Evolutionary conservation across 2,888 invertebrate genomes (phyloP), one percentile per base, ranked within the genome.

Genomic region (Cyclophora punctaria): DNA sequence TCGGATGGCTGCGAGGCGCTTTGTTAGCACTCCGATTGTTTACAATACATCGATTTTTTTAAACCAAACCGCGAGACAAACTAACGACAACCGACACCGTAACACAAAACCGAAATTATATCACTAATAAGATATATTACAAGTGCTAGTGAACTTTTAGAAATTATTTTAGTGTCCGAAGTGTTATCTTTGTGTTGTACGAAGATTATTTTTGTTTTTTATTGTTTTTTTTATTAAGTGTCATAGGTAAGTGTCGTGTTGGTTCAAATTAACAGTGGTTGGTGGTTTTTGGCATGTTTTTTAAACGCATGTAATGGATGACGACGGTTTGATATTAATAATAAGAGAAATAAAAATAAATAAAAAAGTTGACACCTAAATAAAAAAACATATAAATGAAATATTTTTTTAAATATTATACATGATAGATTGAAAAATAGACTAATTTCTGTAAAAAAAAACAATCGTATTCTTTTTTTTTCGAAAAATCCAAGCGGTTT

Each of bases 1-100:
- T 87, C 87, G 87, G 88, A 87, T 88, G 80, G 87, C 87, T 77
- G 71, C 83, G 85, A 80, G 79, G 82, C 83, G 81, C 86, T 86
- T 87, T 88, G 88, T 88, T 84, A 77, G 80, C 74, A 73, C 72
- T 75, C 62, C 79, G 75, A 86, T 87, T 88, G 87, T 88, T 85
- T 86, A 82, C 76, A 69, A 73, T 34, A 44, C 78, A 71, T 62
- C 70, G 64, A 78, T 75, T 76, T 84, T 85, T 84, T 85, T 83
- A 76, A n/a, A 68, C 68, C 69, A 69, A 69, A 55, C 52, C 59
- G 55, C 59, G 61, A 62, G 61, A 60, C 59, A 61, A 67, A 69
- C 62, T 51, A 60, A 64, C 62, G 59, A 57, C 71, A 72, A 67
- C 69, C 67, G 69, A 67, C 65, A 66, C 58, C 46, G 60, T 60